Evolutionary conservation across 2,888 invertebrate species (phyloP), one percentile per base, ranked within the genome.

Genomic region (Ditylenchus weischeri): DNA sequence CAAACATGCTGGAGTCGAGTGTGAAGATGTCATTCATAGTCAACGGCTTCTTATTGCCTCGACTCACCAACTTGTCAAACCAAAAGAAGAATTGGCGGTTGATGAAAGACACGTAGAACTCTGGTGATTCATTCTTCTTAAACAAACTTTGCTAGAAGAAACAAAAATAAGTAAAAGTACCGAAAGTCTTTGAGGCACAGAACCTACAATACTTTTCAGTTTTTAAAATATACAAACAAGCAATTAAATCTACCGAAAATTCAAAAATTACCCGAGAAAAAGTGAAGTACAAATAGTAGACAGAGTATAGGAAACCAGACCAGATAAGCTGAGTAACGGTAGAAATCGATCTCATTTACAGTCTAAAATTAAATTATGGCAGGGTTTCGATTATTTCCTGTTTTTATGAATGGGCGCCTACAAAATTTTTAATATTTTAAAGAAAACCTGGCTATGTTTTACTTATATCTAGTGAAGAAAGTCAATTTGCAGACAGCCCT

Each of bases 281-380:
- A 75, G 66, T 76, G 75, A 2, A 80, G 66, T 48, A 79, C 57
- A 19, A 79, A 69, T 68, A 77, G 73, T 38, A 76, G 60, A 48
- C 77, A 70, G 11, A 77, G 69, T 18, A 81, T 68, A 10, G 79
- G 80, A 72, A 75, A 81, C 72, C 76, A 81, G 47, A 75, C 72
- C 35, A 81, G 64, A 64, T 76, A 79, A 35, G 78, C 75, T 2
- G 79, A 63, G 64, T 78, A 81, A 7, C 76, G 72, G 59, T 72
- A 72, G 62, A 76, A 76, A 67, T 81, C 76, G 1, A 75, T 69
- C 35, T 73, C 64, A 23, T 70, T 71, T 15, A 77, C 76, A 13
- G 76, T 72, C 80, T 80, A 68, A 69, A 74, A 36, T 21, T 38
- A 54, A 54, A 50, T 50, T 50, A 29, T 29, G 5, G 29, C 29